Evolutionary conservation across 92 coral and sea anemone species (phyloP).

Genomic region (Muricea muricata): DNA sequence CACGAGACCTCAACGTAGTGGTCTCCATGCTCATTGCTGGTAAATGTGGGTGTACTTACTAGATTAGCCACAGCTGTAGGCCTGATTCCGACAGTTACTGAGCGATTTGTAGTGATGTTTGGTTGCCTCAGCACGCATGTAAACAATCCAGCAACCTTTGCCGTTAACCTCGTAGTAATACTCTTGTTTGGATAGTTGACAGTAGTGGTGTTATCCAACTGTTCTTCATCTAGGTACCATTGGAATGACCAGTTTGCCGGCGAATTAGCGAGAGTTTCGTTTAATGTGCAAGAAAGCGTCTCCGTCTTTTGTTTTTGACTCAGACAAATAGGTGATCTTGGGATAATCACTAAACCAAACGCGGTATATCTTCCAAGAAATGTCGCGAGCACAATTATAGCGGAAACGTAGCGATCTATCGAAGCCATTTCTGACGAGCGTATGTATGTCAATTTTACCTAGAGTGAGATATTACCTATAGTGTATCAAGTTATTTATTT

Average conservation of each 20-base stretch:
- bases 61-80: background rate
- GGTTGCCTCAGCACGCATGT: background rate
- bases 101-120: background rate
- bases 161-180: background rate
- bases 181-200: background rate
- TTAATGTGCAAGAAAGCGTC: background rate
- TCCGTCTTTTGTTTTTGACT: background rate
- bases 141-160: background rate
- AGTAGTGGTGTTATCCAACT: background rate
- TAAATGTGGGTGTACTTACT: background rate
- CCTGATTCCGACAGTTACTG: background rate
- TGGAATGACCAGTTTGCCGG: background rate
- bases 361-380: background rate
- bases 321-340: background rate
- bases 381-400: background rate
- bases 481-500: no score
- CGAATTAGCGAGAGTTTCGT: no score
- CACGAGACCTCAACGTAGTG: background rate
- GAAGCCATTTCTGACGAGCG: no score
- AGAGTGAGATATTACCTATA: no score
- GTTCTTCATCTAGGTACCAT: conserved; percentile 11
- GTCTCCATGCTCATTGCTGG: background rate
- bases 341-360: background rate
- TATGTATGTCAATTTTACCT: no score
- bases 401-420: background rate